Percentiles rank a stretch among this genome's conserved stretches.
Evolutionary conservation across 1,140 invertebrate species (phyloP).

Genomic region (Drosophila truncata): DNA sequence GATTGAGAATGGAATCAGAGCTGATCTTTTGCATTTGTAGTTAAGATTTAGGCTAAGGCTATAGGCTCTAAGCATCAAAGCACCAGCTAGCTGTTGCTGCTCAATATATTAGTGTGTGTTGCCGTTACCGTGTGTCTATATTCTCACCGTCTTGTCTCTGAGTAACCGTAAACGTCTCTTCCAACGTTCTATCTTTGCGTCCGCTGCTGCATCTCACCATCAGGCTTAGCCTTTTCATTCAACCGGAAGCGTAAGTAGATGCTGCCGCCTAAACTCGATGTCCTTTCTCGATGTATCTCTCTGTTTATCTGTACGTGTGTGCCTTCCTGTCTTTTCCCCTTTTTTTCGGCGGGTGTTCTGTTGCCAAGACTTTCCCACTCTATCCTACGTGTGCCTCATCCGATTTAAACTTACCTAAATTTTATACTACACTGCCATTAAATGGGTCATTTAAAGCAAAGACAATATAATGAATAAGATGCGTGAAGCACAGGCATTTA

Average conservation of each 20-base stretch:
- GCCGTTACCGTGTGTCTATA: constrained; percentile 27
- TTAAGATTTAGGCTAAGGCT: constrained; percentile 30
- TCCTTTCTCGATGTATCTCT: constrained; percentile 47
- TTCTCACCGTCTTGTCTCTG: constrained; percentile 36
- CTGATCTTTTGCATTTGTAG: not conserved
- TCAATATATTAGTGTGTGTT: constrained; percentile 38
- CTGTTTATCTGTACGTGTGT: constrained; percentile 43
- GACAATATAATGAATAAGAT: not conserved
- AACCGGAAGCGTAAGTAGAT: constrained; percentile 80
- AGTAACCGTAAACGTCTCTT: constrained; percentile 54
- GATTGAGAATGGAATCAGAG: not conserved
- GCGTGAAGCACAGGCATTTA: not conserved
- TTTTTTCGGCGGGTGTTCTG: constrained; percentile 6
- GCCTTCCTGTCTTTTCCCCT: constrained; percentile 19
- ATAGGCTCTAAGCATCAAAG: constrained; percentile 16
- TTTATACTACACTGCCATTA: constrained; percentile 8
- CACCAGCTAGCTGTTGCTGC: constrained; percentile 20
- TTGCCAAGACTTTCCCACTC: constrained; percentile 5
- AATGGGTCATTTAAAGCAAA: not conserved
- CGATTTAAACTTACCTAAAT: constrained; percentile 4
- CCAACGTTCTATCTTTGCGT: constrained; percentile 73
- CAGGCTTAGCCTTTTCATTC: constrained; percentile 62
- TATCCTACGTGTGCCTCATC: constrained; percentile 24
- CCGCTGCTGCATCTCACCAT: constrained; percentile 63
- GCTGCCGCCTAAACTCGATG: constrained; percentile 40